Conservation (phyloP, 2,888 invertebrate genomes). For the Meteorus cinctellus region DNA sequence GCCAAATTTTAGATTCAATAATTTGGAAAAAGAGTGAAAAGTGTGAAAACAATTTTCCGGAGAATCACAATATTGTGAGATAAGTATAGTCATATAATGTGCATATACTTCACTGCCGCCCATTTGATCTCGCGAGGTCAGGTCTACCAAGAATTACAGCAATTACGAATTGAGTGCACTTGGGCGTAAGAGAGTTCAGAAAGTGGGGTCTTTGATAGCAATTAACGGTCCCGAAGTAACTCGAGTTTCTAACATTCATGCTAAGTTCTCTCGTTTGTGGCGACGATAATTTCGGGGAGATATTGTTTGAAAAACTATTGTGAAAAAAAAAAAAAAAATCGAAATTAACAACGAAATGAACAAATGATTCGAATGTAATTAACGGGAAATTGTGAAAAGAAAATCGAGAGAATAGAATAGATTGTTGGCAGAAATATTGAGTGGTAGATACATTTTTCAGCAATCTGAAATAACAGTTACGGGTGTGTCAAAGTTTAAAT, state of each 20-base stretch:
- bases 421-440: too few species aligned
- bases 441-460: background rate
- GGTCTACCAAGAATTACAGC: conserved; percentile 60
- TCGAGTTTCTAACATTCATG: conserved; percentile 44
- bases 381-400: background rate
- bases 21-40: background rate
- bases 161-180: conserved; percentile 67
- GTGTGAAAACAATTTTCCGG: background rate
- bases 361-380: background rate
- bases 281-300: background rate
- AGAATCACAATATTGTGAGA: too few species aligned
- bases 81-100: background rate
- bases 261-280: conserved; percentile 19
- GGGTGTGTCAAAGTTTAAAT: conserved; percentile 2
- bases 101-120: conserved; percentile 4
- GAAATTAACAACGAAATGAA: background rate
- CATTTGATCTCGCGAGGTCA: conserved; percentile 45
- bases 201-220: conserved; percentile 56
- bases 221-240: conserved; percentile 31
- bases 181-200: conserved; percentile 51
- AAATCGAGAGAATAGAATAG: background rate
- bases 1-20: background rate
- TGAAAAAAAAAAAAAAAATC: background rate
- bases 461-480: too few species aligned
- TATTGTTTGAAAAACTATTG: background rate